Evolutionary conservation across 2,888 invertebrate species (phyloP).

Genomic region (Xanthorhoe designata): DNA sequence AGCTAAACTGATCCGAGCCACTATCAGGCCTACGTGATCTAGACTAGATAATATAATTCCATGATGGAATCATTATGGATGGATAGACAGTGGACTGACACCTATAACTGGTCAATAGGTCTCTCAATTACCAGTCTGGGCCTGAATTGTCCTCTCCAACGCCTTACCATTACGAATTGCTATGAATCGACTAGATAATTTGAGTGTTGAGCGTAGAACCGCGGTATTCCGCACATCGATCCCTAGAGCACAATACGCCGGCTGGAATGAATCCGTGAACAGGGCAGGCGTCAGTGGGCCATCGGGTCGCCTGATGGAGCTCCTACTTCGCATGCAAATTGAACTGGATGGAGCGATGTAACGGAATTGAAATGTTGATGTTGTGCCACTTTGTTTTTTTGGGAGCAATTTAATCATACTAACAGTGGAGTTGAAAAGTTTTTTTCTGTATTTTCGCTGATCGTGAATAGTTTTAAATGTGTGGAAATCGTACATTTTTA

Average conservation of each 20-base stretch:
- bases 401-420: constrained; percentile 30
- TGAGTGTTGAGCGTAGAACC: constrained; percentile 1
- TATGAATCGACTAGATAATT: not conserved
- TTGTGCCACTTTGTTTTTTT: constrained; percentile 31
- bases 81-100: too few species aligned
- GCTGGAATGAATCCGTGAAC: constrained; percentile 31
- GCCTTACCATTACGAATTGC: too few species aligned
- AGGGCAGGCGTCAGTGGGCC: constrained; percentile 27
- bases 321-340: constrained; percentile 37
- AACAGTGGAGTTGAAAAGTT: constrained; percentile 28
- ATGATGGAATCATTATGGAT: too few species aligned
- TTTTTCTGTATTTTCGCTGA: constrained; percentile 3
- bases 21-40: too few species aligned
- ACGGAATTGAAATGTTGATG: constrained; percentile 38
- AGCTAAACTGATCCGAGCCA: too few species aligned
- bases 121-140: too few species aligned
- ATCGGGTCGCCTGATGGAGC: constrained; percentile 27
- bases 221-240: constrained; percentile 25
- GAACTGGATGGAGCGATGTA: constrained; percentile 35
- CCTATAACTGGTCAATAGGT: too few species aligned
- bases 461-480: constrained; percentile 1
- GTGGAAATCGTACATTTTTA: too few species aligned
- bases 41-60: too few species aligned
- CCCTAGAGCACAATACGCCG: constrained; percentile 32
- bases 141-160: too few species aligned